Evolutionary conservation across 2,888 invertebrate genomes (phyloP).

Genomic region (Serripes groenlandicus): DNA sequence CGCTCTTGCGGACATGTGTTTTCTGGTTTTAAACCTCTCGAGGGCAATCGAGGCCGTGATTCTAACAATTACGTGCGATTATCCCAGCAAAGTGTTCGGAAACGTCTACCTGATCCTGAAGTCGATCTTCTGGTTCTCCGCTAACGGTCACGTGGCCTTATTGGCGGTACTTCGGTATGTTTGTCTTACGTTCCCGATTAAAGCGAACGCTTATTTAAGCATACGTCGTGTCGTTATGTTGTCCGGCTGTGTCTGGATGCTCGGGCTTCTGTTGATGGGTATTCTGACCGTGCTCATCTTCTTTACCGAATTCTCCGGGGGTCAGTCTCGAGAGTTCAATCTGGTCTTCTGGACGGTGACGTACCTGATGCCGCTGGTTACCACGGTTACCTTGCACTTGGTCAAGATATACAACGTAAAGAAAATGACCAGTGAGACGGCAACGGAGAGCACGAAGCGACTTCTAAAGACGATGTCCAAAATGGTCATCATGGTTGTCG

Average conservation of each 20-base stretch:
- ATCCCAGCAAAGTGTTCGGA: not conserved
- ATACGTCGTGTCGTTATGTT: conserved; percentile 34
- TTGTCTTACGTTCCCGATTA: conserved; percentile 46
- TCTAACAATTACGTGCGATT: conserved; percentile 22
- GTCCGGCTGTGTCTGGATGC: conserved; percentile 50
- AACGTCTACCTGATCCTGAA: conserved; percentile 27
- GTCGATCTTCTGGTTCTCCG: conserved; percentile 53
- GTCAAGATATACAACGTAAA: conserved; percentile 48
- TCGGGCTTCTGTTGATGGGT: conserved; percentile 45
- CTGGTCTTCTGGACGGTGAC: conserved; percentile 45
- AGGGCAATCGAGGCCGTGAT: conserved; percentile 38
- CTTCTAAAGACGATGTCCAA: conserved; percentile 57
- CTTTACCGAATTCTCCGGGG: not conserved
- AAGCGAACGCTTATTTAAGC: conserved; percentile 32
- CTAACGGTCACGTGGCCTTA: conserved; percentile 55
- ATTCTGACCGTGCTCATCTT: conserved; percentile 29
- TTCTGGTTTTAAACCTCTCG: conserved; percentile 30
- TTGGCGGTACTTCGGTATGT: conserved; percentile 60
- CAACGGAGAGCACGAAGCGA: conserved; percentile 43
- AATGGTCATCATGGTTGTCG: conserved; percentile 55
- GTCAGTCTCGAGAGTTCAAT: conserved; percentile 35
- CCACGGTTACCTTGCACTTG: conserved; percentile 43
- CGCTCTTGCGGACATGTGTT: conserved; percentile 47
- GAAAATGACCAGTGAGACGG: conserved; percentile 42
- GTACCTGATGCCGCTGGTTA: conserved; percentile 55